A percentile compares a stretch with the other conserved stretches of the same genome.
Evolutionary conservation across 2,113 vertebrate genomes (phyloP).

Genomic region (Rhizomys pruinosus): DNA sequence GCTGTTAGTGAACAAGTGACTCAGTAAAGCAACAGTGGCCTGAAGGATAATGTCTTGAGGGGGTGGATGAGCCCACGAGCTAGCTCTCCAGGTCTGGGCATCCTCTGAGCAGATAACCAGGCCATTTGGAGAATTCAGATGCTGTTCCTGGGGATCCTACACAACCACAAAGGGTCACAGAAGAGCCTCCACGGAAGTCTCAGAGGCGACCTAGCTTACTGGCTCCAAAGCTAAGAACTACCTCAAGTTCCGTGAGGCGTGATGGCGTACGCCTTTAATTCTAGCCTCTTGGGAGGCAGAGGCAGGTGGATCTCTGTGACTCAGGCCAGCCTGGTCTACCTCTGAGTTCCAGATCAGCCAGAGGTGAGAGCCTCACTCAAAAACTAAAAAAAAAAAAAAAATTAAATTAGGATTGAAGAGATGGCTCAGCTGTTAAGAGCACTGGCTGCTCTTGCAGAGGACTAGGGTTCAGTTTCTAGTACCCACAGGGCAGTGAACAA

Average conservation of each 20-base stretch:
- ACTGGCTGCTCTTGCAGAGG: no score
- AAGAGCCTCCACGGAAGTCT: neutral
- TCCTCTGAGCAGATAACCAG: neutral
- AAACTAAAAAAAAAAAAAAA: no score
- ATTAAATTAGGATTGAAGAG: no score
- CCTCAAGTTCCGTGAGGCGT: neutral
- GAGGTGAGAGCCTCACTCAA: no score
- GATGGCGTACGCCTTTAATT: no score
- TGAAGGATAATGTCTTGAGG: neutral
- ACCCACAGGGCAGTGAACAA: no score
- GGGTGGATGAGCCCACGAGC: neutral
- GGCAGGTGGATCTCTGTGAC: no score
- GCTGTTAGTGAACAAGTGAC: neutral
- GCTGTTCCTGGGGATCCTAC: neutral
- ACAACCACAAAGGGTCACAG: neutral
- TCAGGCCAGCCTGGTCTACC: no score
- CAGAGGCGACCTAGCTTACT: neutral
- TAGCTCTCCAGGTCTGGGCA: neutral
- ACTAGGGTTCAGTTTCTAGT: no score
- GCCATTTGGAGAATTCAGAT: neutral
- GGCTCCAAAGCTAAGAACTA: neutral
- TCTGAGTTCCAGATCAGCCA: no score
- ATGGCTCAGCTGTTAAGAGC: no score
- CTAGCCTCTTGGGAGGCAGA: no score
- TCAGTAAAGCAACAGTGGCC: accelerated